Percentiles rank a stretch among this genome's conserved stretches.
Conservation (phyloP, 1,140 invertebrate species). For the Carcinoscorpius rotundicauda region DNA sequence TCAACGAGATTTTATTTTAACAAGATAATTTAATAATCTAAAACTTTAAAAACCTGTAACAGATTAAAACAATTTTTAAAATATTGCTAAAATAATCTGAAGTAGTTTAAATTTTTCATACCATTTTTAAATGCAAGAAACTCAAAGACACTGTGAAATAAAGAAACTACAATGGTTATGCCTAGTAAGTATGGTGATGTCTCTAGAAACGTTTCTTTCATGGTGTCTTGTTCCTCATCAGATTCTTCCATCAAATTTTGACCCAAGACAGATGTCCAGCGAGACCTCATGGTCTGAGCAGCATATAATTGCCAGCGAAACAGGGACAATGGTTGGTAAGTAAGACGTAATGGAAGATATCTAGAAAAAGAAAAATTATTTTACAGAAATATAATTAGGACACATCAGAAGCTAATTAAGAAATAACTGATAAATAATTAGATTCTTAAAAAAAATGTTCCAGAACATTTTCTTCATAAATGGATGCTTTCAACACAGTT, state of each 20-base stretch:
- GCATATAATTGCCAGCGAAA: slow-evolving; percentile 96
- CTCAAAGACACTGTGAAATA: slow-evolving; percentile 96
- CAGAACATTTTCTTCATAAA: not conserved
- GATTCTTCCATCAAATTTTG: slow-evolving; percentile 46
- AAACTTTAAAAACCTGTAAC: too few species aligned
- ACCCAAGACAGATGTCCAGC: slow-evolving; percentile 41
- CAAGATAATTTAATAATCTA: too few species aligned
- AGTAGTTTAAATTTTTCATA: slow-evolving; percentile 29
- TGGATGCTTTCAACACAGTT: too few species aligned
- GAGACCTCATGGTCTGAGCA: slow-evolving; percentile 72
- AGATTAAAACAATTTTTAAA: too few species aligned
- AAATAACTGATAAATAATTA: not conserved
- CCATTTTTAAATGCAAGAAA: slow-evolving; percentile 98
- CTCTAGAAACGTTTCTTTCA: slow-evolving; percentile 93
- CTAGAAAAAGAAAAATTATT: slow-evolving; percentile 25
- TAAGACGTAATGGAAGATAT: slow-evolving; percentile 49
- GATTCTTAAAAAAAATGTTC: not conserved
- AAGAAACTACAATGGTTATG: slow-evolving; percentile 81
- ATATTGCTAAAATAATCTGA: too few species aligned
- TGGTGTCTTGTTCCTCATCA: slow-evolving; percentile 88
- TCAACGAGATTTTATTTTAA: too few species aligned
- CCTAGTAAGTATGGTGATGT: slow-evolving; percentile 92
- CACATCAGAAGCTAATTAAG: not conserved
- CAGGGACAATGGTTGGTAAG: slow-evolving; percentile 85
- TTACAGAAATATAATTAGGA: not conserved